phyloP scores from a whole-genome alignment of 1,140 invertebrate genomes.

The Zaprionus davidi region DNA sequence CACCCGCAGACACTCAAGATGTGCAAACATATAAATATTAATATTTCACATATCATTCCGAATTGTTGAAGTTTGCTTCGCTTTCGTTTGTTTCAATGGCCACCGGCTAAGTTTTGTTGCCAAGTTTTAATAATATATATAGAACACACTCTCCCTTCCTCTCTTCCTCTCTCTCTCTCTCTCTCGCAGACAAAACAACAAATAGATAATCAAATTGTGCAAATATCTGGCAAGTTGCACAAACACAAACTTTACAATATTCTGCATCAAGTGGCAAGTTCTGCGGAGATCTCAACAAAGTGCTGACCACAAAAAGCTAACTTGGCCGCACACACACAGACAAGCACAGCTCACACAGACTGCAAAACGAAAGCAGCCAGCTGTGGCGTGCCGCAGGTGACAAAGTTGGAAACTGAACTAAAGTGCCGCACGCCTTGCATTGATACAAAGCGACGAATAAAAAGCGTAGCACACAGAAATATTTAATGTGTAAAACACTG shows the following conservation, averaged over 20 bases:
- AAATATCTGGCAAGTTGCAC: constrained; percentile 64
- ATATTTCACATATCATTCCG: constrained; percentile 68
- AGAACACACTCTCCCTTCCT: constrained; percentile 11
- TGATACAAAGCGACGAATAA: constrained; percentile 8
- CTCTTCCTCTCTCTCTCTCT: neutral
- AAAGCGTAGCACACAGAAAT: neutral
- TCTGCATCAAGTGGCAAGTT: constrained; percentile 39
- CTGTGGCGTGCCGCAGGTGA: constrained; percentile 64
- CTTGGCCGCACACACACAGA: constrained; percentile 28
- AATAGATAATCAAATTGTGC: constrained; percentile 73
- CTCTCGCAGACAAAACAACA: constrained; percentile 27
- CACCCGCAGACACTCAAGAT: neutral
- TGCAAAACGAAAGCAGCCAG: constrained; percentile 9
- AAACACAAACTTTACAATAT: constrained; percentile 63
- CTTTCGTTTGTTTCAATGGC: constrained; percentile 40
- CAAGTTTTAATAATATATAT: constrained; percentile 50
- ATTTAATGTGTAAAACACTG: neutral
- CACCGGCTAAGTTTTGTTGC: constrained; percentile 40
- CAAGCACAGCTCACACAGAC: neutral
- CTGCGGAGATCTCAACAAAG: constrained; percentile 27
- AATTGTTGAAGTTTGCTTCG: constrained; percentile 63
- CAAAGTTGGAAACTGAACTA: constrained; percentile 37
- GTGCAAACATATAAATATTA: constrained; percentile 53
- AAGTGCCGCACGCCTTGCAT: constrained; percentile 14
- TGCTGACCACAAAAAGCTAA: constrained; percentile 45